These are phyloP conservation scores for Arrhamphus sclerolepis DNA, from an alignment of 2,797 vertebrate species.

Conservation along the genomic window DNA sequence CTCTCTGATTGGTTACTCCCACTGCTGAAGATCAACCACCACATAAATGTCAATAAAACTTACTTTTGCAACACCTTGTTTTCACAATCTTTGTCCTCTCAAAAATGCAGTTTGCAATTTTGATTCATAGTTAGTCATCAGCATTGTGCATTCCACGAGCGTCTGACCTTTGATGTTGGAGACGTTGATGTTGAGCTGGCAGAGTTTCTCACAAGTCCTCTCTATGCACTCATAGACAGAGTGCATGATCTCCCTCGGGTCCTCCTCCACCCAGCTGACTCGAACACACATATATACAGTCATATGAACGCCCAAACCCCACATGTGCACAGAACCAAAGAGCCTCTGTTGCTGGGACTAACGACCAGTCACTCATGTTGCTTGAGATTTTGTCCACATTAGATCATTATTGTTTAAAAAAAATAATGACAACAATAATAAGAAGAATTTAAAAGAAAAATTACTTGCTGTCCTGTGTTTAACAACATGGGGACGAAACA, in stretches of 20 bases:
- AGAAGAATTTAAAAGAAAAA: too few relatives aligned
- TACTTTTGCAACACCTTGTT: neutral
- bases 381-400: too few relatives aligned
- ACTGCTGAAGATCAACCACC: slow-evolving; percentile 77
- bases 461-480: too few relatives aligned
- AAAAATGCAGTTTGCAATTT: too few relatives aligned
- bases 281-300: neutral
- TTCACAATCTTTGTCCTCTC: neutral
- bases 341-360: too few relatives aligned
- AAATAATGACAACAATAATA: too few relatives aligned
- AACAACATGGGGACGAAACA: too few relatives aligned
- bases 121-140: neutral
- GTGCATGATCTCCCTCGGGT: slow-evolving; percentile 91
- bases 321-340: too few relatives aligned
- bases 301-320: too few relatives aligned
- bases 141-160: neutral
- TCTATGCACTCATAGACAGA: slow-evolving; percentile 95
- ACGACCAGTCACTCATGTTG: too few relatives aligned
- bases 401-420: too few relatives aligned
- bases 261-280: slow-evolving; percentile 96
- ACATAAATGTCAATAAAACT: neutral
- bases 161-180: slow-evolving; percentile 89
- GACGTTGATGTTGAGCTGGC: slow-evolving; percentile 86
- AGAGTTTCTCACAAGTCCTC: slow-evolving; percentile 92
- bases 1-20: slow-evolving; percentile 95